Percentiles rank a stretch among this genome's conserved stretches.
Conservation (phyloP, 1,140 invertebrate genomes). For the Tetragnatha versicolor region DNA sequence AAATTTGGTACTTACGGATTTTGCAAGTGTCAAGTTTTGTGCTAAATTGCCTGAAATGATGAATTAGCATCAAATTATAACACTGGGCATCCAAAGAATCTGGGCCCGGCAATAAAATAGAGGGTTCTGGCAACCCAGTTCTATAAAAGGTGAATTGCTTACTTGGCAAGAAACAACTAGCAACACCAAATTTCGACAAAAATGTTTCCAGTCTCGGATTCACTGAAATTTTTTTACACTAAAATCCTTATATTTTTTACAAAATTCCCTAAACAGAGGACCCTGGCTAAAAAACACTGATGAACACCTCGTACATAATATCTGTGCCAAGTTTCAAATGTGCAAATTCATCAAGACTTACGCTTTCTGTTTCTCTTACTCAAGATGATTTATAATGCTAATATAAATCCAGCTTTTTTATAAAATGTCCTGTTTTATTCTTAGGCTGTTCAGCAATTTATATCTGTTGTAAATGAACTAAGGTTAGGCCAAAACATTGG, state of each 20-base stretch:
- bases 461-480: conserved; percentile 59
- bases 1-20: no score
- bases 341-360: neutral
- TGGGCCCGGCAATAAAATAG: no score
- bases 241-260: neutral
- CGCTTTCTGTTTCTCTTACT: neutral
- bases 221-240: no score
- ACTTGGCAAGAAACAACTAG: no score
- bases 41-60: no score
- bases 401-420: neutral
- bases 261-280: neutral
- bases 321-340: neutral
- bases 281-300: neutral
- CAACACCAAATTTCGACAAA: no score
- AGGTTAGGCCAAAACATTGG: conserved; percentile 57
- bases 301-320: neutral
- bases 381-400: neutral
- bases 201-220: no score
- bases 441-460: conserved; percentile 57
- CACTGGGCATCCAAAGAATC: no score
- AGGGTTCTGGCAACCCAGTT: no score
- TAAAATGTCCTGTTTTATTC: conserved; percentile 61
- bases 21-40: no score
- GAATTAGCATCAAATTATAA: no score
- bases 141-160: no score